Base-by-base conservation (phyloP, 2,113 vertebrate species). In the Montifringilla adamsi region DNA sequence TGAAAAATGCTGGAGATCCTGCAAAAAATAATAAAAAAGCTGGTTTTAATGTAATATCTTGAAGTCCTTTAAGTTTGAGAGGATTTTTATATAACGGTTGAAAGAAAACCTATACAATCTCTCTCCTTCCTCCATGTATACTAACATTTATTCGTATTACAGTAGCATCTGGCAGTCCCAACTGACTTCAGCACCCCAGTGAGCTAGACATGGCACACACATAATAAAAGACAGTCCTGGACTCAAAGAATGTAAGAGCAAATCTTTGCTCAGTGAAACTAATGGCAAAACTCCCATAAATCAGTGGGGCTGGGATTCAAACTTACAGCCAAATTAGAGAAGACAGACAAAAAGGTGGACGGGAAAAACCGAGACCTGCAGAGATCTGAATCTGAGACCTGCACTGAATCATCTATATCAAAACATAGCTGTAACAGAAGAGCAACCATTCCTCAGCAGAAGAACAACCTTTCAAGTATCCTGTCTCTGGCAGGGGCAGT, bases 81-180 rank as follows among this genome's bases (percentile, higher is more conserved):
- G 30, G 64, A 52, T 78, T 96, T 94, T 78, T 56, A 55, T 74
- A n/a, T 58, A 78, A 46, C 15, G 24, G 50, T 86, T 91, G 69
- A 83, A 92, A 95, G 87, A 86, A 95, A 94, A 86, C 15, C 39
- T 80, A 50, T 67, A 47, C 0, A 10, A 23, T 84, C 39, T 86
- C 55, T 70, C 64, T 35, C 75, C 58, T 90, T 93, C 50, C 56
- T 83, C 56, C 55, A 53, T 77, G 58, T 79, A 68, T 72, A 86
- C 88, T 78, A 90, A 78, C 79, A 70, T 92, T 94, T 96, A 81
- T 96, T 91, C 6, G 0, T 44, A 41, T 93, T 96, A 93, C 93
- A 92, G 95, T 97, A 97, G 95, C 93, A 96, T 90, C 83, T 96
- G 93, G 92, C 95, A 96, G 68, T 92, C 94, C 88, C 83, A 94